Evolutionary conservation across 2,797 vertebrate genomes (phyloP).

Genomic region (Anguilla anguilla): DNA sequence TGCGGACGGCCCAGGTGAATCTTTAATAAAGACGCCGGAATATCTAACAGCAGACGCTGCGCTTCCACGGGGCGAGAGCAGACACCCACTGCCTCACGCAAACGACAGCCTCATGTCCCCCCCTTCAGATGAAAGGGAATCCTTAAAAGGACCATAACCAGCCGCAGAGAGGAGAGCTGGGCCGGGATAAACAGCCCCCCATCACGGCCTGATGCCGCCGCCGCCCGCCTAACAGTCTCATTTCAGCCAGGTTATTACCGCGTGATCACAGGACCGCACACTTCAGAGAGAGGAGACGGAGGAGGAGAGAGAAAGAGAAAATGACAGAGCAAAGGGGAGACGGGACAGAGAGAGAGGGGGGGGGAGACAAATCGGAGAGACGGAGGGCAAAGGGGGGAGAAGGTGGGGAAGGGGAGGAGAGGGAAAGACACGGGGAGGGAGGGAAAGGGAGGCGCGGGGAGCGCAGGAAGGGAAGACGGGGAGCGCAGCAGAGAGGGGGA

Average conservation of each 20-base stretch:
- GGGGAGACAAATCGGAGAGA: background rate
- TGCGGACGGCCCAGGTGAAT: slow-evolving; percentile 8
- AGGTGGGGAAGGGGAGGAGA: background rate
- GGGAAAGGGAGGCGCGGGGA: background rate
- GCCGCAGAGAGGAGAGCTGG: slow-evolving; percentile 64
- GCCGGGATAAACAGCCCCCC: slow-evolving; percentile 65
- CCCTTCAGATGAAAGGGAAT: slow-evolving; percentile 71
- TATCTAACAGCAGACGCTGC: background rate
- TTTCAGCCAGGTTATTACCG: background rate
- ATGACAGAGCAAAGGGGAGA: slow-evolving; percentile 25
- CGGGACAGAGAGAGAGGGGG: background rate
- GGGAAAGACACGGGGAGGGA: slow-evolving; percentile 40
- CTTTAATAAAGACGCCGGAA: slow-evolving; percentile 12
- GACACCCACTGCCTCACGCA: background rate
- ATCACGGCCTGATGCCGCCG: slow-evolving; percentile 39
- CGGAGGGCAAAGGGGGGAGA: background rate
- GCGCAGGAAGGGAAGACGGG: background rate
- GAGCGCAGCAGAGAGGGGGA: slow-evolving; percentile 11
- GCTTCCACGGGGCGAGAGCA: background rate
- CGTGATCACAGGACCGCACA: slow-evolving; percentile 22
- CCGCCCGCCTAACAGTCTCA: background rate
- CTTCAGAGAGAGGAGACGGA: slow-evolving; percentile 38
- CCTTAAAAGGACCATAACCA: slow-evolving; percentile 61
- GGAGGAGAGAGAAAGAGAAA: slow-evolving; percentile 12
- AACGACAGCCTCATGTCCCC: slow-evolving; percentile 13